These are phyloP conservation scores for Drosophila pseudotakahashii DNA, from an alignment of 2,888 invertebrate species.

Conservation along the genomic window DNA sequence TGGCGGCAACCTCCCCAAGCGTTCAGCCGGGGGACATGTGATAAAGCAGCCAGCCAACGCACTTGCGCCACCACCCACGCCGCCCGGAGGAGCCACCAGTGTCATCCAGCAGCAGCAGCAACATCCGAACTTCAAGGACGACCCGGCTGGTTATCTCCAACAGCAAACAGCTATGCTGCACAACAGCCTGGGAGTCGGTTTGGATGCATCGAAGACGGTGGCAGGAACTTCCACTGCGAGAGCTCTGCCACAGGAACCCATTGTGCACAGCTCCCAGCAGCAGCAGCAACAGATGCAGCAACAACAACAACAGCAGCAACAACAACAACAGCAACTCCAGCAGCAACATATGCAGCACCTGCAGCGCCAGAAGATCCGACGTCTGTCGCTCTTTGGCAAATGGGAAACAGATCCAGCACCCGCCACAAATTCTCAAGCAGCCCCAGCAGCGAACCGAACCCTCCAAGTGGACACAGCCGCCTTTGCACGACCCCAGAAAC, in stretches of 20 bases:
- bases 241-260: conserved; percentile 55
- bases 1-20: conserved; percentile 75
- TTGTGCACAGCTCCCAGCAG: conserved; percentile 58
- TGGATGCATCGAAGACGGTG: conserved; percentile 84
- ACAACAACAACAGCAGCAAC: conserved; percentile 43
- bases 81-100: conserved; percentile 11
- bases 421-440: background rate
- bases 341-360: conserved; percentile 61
- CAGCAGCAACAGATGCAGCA: conserved; percentile 57
- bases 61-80: conserved; percentile 4
- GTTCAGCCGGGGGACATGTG: conserved; percentile 57
- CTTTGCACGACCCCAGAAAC: conserved; percentile 68
- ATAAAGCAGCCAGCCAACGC: conserved; percentile 52
- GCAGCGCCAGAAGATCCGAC: conserved; percentile 77
- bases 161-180: conserved; percentile 95
- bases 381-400: conserved; percentile 56
- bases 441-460: conserved; percentile 29
- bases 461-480: conserved; percentile 60
- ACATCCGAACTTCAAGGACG: conserved; percentile 93
- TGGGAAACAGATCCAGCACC: conserved; percentile 53
- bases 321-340: conserved; percentile 41
- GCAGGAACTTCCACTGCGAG: conserved; percentile 36
- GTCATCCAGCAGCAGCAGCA: conserved; percentile 26
- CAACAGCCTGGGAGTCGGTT: conserved; percentile 90
- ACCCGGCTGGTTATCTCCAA: conserved; percentile 95